Conservation (phyloP, 1,140 invertebrate genomes). For the Diachasma alloeum region DNA sequence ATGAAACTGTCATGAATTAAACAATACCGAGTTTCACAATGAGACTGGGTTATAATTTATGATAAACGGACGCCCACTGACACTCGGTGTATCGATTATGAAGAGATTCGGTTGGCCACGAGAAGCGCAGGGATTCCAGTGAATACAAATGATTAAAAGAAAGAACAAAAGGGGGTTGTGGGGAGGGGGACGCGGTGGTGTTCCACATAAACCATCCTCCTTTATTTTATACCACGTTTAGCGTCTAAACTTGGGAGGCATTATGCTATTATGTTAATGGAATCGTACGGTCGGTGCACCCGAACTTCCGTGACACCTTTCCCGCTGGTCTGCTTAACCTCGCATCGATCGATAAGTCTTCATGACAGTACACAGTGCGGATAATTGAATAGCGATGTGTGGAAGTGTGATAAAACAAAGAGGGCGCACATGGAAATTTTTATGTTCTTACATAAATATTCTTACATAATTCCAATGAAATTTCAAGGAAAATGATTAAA, state of each 20-base stretch:
- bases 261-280: constrained; percentile 50
- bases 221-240: not conserved
- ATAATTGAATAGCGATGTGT: not conserved
- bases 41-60: not conserved
- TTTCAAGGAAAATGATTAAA: too few relatives aligned
- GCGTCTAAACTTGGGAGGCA: constrained; percentile 28
- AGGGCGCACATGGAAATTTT: too few relatives aligned
- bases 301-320: constrained; percentile 36
- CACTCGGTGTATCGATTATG: not conserved
- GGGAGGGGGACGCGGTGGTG: not conserved
- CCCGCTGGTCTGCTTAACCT: constrained; percentile 15
- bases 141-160: not conserved
- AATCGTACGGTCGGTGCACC: constrained; percentile 51
- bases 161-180: not conserved
- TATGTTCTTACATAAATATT: too few relatives aligned
- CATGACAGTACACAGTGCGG: not conserved
- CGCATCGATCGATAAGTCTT: constrained; percentile 14
- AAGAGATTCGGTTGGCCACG: not conserved
- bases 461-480: not conserved
- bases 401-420: constrained; percentile 27
- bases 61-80: not conserved
- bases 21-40: too few relatives aligned
- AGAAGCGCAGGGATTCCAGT: not conserved
- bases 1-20: too few relatives aligned
- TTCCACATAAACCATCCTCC: not conserved